phyloP scores from a whole-genome alignment of 2,888 invertebrate species.

The Pollenia labialis region DNA sequence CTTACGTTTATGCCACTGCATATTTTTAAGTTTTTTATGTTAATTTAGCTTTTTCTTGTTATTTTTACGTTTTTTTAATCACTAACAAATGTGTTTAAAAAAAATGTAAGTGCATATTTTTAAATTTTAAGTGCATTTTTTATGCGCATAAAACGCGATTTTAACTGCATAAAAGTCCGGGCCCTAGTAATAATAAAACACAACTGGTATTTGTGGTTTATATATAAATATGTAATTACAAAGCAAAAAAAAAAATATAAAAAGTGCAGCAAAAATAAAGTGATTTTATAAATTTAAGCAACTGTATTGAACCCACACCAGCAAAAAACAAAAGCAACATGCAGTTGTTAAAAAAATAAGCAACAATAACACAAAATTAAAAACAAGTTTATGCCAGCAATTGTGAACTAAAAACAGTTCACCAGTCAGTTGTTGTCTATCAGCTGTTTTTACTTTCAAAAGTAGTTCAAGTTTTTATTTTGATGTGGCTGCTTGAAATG shows the following conservation, averaged over 20 bases:
- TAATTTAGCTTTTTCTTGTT: too few relatives aligned
- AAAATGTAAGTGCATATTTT: too few relatives aligned
- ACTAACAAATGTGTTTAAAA: too few relatives aligned
- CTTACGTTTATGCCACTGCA: too few relatives aligned
- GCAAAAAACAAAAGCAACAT: neutral
- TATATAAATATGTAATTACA: conserved; percentile 21
- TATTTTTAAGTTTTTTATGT: too few relatives aligned
- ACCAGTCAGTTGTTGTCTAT: neutral
- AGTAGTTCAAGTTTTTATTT: conserved; percentile 68
- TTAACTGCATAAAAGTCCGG: too few relatives aligned
- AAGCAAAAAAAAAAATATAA: neutral
- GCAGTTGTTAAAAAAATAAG: neutral
- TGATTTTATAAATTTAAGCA: conserved; percentile 33
- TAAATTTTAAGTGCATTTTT: too few relatives aligned
- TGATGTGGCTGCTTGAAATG: conserved; percentile 25
- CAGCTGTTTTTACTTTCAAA: conserved; percentile 68
- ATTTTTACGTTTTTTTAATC: too few relatives aligned
- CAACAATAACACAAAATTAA: neutral
- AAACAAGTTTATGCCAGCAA: conserved; percentile 2
- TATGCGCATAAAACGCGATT: too few relatives aligned
- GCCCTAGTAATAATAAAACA: too few relatives aligned
- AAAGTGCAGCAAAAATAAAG: conserved; percentile 36
- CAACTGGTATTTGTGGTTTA: conserved; percentile 55
- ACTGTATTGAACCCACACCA: conserved; percentile 8
- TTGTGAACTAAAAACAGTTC: neutral